These are phyloP conservation scores for Takifugu flavidus DNA, from an alignment of 2,113 vertebrate species.

Conservation along the genomic window DNA sequence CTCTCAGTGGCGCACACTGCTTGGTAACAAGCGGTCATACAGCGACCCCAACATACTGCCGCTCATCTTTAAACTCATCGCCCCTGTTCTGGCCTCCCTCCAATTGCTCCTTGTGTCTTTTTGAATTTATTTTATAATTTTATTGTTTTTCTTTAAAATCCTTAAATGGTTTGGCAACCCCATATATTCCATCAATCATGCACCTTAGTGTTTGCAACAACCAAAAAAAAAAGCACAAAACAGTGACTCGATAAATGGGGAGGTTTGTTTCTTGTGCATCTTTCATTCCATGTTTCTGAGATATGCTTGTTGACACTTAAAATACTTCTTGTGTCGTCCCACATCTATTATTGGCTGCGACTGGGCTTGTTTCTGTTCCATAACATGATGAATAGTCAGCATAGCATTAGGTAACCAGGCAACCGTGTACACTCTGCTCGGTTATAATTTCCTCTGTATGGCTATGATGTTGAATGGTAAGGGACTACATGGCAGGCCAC, in stretches of 20 bases:
- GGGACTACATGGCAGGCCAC: slow-evolving; percentile 60
- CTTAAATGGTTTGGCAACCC: too few species aligned
- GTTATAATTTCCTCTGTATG: slow-evolving; percentile 65
- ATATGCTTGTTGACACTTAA: slow-evolving; percentile 53
- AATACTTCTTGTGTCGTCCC: slow-evolving; percentile 49
- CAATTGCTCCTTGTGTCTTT: too few species aligned
- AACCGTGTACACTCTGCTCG: slow-evolving; percentile 59
- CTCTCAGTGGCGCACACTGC: too few species aligned
- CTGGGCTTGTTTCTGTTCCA: slow-evolving; percentile 64
- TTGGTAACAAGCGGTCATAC: too few species aligned
- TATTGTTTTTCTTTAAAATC: too few species aligned
- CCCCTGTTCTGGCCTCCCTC: too few species aligned
- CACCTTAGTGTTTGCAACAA: not conserved
- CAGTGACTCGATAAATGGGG: not conserved
- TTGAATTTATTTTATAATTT: too few species aligned
- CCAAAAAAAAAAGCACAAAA: slow-evolving; percentile 13
- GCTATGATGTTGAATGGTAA: slow-evolving; percentile 65
- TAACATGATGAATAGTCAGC: slow-evolving; percentile 64
- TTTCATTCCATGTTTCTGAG: slow-evolving; percentile 25
- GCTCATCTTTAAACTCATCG: too few species aligned
- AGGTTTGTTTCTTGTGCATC: slow-evolving; percentile 8
- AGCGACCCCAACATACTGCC: too few species aligned
- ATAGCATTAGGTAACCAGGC: slow-evolving; percentile 69
- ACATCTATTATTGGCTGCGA: slow-evolving; percentile 61
- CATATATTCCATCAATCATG: too few species aligned